phyloP scores from a whole-genome alignment of 2,888 invertebrate species.

The Drosophila lacicola region DNA sequence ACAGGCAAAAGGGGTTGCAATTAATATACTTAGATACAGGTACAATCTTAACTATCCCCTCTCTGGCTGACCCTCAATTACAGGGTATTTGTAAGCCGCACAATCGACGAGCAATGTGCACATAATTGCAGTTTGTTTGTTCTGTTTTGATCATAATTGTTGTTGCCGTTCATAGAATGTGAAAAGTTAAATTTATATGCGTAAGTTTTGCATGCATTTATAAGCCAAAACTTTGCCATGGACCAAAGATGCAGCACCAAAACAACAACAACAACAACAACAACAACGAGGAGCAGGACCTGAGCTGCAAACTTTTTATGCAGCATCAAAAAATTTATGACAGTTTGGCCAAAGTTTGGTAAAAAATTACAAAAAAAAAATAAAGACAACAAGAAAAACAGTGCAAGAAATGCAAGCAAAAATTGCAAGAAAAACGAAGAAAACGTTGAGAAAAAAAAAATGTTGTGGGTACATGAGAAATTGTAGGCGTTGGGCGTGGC shows the following conservation, averaged over 20 bases:
- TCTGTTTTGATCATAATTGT: slow-evolving; percentile 28
- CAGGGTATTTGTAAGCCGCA: background rate
- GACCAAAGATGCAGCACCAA: slow-evolving; percentile 46
- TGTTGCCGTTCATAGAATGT: slow-evolving; percentile 44
- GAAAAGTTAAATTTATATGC: slow-evolving; percentile 74
- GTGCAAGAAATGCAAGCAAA: slow-evolving; percentile 35
- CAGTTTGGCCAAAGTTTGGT: slow-evolving; percentile 74
- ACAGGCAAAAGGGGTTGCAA: no score
- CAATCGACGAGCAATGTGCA: slow-evolving; percentile 18
- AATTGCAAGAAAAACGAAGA: slow-evolving; percentile 29
- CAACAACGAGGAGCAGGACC: slow-evolving; percentile 10
- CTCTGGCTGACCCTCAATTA: background rate
- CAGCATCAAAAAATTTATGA: slow-evolving; percentile 80
- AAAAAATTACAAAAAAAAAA: slow-evolving; percentile 40
- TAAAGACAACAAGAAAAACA: background rate
- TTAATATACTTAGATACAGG: no score
- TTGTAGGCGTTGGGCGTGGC: slow-evolving; percentile 60
- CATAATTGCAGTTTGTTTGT: slow-evolving; percentile 58
- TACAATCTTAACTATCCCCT: no score
- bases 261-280: slow-evolving; percentile 26
- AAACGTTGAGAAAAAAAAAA: slow-evolving; percentile 16
- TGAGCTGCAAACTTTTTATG: slow-evolving; percentile 61
- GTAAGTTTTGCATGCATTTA: slow-evolving; percentile 81
- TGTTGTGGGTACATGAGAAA: slow-evolving; percentile 18
- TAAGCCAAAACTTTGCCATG: slow-evolving; percentile 73